Conservation (phyloP, 92 coral and sea anemone species). For the Phenganax subtilis region DNA sequence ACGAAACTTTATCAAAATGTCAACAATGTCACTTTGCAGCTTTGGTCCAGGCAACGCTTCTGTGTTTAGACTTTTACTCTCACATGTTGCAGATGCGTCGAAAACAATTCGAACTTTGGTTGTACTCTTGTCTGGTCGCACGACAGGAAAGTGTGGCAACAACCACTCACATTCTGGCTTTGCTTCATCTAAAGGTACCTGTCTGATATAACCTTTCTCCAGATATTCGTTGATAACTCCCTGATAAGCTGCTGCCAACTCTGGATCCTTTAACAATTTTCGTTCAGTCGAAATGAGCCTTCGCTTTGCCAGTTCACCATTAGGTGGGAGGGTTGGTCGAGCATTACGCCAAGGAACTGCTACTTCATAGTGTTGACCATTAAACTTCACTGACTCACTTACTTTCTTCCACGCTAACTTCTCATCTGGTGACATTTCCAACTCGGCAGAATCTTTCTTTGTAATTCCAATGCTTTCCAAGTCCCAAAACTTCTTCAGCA, state of each 20-base stretch:
- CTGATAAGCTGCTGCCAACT: conserved; percentile 47
- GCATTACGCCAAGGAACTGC: conserved; percentile 57
- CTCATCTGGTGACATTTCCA: conserved; percentile 52
- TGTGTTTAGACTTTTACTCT: conserved; percentile 51
- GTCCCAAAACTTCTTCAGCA: conserved; percentile 54
- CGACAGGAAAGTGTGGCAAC: conserved; percentile 50
- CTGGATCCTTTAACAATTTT: conserved; percentile 33
- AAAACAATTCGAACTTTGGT: conserved; percentile 33
- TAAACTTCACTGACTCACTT: conserved; percentile 41
- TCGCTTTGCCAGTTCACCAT: conserved; percentile 41
- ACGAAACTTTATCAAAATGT: conserved; percentile 40
- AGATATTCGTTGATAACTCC: conserved; percentile 52
- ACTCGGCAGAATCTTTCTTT: background rate
- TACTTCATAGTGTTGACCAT: conserved; percentile 42
- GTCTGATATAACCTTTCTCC: conserved; percentile 45
- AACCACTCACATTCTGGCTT: conserved; percentile 49
- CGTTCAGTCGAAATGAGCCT: conserved; percentile 38
- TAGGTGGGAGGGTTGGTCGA: conserved; percentile 50
- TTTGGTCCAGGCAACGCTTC: conserved; percentile 45
- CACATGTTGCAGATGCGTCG: conserved; percentile 34
- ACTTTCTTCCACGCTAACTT: conserved; percentile 47
- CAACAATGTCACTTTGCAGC: too few species aligned
- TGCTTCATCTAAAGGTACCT: conserved; percentile 42
- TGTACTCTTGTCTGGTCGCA: conserved; percentile 28
- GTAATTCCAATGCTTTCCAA: conserved; percentile 54